phyloP scores from a whole-genome alignment of 2,888 invertebrate species.

The Pomacea canaliculata region DNA sequence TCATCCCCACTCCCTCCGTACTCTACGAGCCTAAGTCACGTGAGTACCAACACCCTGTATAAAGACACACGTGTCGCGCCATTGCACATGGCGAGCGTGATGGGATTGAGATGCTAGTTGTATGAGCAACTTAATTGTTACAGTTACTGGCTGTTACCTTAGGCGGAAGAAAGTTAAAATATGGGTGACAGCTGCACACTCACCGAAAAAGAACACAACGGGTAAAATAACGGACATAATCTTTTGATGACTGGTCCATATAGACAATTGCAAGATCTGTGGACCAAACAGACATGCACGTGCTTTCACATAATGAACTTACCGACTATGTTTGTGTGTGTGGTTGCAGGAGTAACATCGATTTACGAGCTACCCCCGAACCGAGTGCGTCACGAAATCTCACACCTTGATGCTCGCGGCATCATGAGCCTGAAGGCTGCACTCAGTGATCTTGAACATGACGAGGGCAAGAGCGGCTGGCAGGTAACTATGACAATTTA shows the following conservation, averaged over 20 bases:
- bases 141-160: background rate
- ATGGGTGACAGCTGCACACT: background rate
- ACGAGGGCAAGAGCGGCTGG: conserved; percentile 31
- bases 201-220: too few relatives aligned
- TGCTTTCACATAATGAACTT: too few relatives aligned
- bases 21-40: conserved; percentile 25
- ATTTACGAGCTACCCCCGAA: conserved; percentile 24
- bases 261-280: too few relatives aligned
- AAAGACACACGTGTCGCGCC: too few relatives aligned
- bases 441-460: conserved; percentile 32
- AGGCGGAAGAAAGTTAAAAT: background rate
- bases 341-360: background rate
- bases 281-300: background rate
- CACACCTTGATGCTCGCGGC: conserved; percentile 31
- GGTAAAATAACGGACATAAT: background rate
- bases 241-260: too few relatives aligned
- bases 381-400: conserved; percentile 33
- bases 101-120: background rate
- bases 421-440: conserved; percentile 36
- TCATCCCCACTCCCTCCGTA: conserved; percentile 18
- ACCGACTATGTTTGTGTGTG: too few relatives aligned
- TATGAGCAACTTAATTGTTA: background rate
- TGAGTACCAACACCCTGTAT: conserved; percentile 15
- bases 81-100: too few relatives aligned
- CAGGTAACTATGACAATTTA: conserved; percentile 1